phyloP scores from a whole-genome alignment of 2,797 vertebrate genomes.

The Phylloscopus collybita region DNA sequence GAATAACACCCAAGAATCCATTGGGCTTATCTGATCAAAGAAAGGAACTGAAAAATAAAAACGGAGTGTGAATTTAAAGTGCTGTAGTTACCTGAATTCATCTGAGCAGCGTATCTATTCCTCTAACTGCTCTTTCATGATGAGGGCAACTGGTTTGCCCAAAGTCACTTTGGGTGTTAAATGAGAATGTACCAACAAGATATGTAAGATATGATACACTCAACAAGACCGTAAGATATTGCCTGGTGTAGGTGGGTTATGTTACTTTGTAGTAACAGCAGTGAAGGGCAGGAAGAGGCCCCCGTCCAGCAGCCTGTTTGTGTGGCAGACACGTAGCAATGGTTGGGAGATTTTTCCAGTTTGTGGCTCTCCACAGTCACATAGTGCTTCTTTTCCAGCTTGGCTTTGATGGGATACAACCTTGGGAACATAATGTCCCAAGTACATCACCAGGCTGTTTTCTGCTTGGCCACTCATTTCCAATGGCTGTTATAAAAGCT shows the following conservation, averaged over 20 bases:
- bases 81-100: neutral
- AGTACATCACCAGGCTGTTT: slow-evolving; percentile 27
- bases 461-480: slow-evolving; percentile 37
- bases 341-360: neutral
- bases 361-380: neutral
- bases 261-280: neutral
- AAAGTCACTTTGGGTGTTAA: neutral
- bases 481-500: slow-evolving; percentile 9
- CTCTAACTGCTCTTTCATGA: neutral
- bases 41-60: slow-evolving; percentile 30
- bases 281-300: neutral
- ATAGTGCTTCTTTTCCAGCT: slow-evolving; percentile 3
- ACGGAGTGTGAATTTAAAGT: slow-evolving; percentile 11
- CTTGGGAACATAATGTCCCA: neutral
- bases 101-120: neutral
- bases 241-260: neutral
- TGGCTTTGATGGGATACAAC: neutral
- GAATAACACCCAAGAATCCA: neutral
- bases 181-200: neutral
- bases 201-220: no score
- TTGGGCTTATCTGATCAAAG: slow-evolving; percentile 6
- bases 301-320: neutral
- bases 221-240: neutral
- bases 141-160: neutral
- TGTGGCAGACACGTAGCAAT: neutral